A percentile compares a stretch with the other conserved stretches of the same genome.
These are phyloP conservation scores for Drosophila aldrichi DNA, from an alignment of 2,888 invertebrate species.

Conservation along the genomic window DNA sequence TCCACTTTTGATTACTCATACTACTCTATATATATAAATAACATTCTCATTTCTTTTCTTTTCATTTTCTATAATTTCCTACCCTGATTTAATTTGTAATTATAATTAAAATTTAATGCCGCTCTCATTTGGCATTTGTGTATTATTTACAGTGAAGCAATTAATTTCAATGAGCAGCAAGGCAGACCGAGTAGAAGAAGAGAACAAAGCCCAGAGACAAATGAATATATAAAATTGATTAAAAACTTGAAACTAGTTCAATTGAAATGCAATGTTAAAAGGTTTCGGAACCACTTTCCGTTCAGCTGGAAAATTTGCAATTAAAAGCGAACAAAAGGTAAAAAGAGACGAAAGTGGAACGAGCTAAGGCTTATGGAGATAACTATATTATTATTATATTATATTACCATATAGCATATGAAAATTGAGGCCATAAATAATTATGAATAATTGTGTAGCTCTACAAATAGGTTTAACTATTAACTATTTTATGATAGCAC, in stretches of 20 bases:
- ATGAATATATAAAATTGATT: slow-evolving; percentile 55
- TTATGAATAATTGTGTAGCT: neutral
- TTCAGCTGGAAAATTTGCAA: slow-evolving; percentile 63
- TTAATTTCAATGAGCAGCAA: slow-evolving; percentile 51
- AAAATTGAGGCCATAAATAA: neutral
- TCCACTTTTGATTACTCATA: too few species aligned
- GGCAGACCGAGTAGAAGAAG: slow-evolving; percentile 13
- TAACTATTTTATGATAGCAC: neutral
- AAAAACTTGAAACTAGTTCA: slow-evolving; percentile 44
- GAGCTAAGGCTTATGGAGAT: neutral
- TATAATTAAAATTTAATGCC: slow-evolving; percentile 58
- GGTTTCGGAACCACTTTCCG: slow-evolving; percentile 18
- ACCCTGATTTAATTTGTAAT: slow-evolving; percentile 15
- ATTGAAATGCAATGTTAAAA: slow-evolving; percentile 31
- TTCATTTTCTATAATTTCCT: neutral
- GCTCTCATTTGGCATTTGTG: slow-evolving; percentile 29
- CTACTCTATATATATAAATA: too few species aligned
- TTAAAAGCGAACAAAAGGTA: slow-evolving; percentile 56
- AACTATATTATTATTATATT: neutral
- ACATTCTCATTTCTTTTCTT: neutral
- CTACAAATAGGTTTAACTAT: neutral
- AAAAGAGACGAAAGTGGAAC: slow-evolving; percentile 31
- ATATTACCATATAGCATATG: neutral
- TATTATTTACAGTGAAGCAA: slow-evolving; percentile 56
- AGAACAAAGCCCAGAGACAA: slow-evolving; percentile 1